These are phyloP conservation scores for Buphagus erythrorhynchus DNA, from an alignment of 2,797 vertebrate species.

Conservation along the genomic window DNA sequence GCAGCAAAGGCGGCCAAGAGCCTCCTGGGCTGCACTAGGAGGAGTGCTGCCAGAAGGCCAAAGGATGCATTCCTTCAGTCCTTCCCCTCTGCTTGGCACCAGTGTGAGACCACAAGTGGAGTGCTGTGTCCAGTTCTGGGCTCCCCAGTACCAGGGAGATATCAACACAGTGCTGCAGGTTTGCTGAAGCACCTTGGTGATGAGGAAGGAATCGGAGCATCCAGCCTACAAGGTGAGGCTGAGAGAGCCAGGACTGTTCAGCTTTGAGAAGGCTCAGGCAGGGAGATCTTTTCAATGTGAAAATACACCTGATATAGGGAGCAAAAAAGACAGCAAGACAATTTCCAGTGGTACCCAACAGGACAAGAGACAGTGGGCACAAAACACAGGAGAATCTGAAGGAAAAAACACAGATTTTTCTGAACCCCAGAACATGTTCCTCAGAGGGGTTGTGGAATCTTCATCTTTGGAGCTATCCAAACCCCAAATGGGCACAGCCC, in stretches of 20 bases:
- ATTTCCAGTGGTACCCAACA: neutral
- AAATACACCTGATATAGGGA: neutral
- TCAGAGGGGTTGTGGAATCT: neutral
- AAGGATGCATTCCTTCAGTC: neutral
- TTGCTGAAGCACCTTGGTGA: neutral
- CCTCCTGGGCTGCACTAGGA: neutral
- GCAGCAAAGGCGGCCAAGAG: neutral
- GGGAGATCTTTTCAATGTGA: neutral
- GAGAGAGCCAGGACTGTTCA: neutral
- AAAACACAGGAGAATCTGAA: neutral
- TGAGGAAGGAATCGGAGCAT: neutral
- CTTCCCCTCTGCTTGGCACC: neutral
- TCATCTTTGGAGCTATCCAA: neutral
- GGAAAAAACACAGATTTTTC: fast-evolving
- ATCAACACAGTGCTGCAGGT: neutral
- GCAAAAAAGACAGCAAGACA: neutral
- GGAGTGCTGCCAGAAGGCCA: neutral
- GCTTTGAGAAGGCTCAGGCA: neutral
- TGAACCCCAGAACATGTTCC: neutral
- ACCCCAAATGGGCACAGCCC: neutral
- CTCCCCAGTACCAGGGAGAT: neutral
- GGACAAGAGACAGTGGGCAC: neutral
- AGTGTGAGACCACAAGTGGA: neutral
- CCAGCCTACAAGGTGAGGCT: neutral
- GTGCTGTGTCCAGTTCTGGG: neutral